Evolutionary conservation across 2,888 invertebrate species (phyloP).

Genomic region (Fragum whitleyi): DNA sequence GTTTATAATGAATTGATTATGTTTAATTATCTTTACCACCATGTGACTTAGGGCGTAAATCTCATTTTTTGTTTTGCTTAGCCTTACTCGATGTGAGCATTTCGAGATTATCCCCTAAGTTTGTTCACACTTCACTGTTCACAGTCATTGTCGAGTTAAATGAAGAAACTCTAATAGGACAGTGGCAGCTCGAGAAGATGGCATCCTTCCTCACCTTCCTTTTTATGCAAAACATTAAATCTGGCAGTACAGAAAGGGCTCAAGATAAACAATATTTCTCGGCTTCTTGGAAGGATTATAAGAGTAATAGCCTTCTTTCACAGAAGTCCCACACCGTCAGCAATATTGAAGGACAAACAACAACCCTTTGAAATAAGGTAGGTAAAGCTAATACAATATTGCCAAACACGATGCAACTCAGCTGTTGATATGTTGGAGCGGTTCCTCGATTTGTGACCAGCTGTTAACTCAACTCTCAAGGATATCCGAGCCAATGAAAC

Average conservation of each 20-base stretch:
- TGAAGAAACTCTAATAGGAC: too few species aligned
- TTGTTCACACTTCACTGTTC: too few species aligned
- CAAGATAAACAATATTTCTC: slow-evolving; percentile 22
- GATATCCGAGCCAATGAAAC: slow-evolving; percentile 37
- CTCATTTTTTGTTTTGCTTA: too few species aligned
- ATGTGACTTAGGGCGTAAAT: too few species aligned
- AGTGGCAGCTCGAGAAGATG: slow-evolving; percentile 26
- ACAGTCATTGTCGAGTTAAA: too few species aligned
- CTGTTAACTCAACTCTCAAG: too few species aligned
- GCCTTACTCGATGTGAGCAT: too few species aligned
- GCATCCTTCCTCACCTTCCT: slow-evolving; percentile 28
- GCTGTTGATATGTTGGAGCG: too few species aligned
- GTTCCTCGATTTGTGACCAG: too few species aligned
- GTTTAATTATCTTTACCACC: too few species aligned
- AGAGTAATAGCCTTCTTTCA: slow-evolving; percentile 45
- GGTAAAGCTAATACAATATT: slow-evolving; percentile 44
- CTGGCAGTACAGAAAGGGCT: slow-evolving; percentile 42
- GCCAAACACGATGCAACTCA: slow-evolving; percentile 54
- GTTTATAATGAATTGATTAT: too few species aligned
- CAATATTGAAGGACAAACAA: slow-evolving; percentile 26
- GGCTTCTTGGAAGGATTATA: slow-evolving; percentile 43
- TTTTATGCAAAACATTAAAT: slow-evolving; percentile 56
- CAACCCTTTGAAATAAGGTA: slow-evolving; percentile 35
- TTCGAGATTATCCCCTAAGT: too few species aligned
- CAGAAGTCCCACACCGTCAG: slow-evolving; percentile 35